Conservation (phyloP, 2,888 invertebrate genomes). For the Netelia inedita region DNA sequence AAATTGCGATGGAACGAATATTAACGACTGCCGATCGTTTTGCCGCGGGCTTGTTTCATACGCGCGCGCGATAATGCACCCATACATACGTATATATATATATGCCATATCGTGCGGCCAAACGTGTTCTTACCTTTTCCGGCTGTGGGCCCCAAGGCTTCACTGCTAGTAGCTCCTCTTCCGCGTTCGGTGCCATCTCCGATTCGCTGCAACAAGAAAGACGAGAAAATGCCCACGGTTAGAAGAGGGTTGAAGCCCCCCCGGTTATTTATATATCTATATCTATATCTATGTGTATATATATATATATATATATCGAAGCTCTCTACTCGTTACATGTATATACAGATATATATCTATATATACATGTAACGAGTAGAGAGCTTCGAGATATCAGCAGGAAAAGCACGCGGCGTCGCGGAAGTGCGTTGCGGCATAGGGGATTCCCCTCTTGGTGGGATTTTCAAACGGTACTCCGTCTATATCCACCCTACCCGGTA, state of each 20-base stretch:
- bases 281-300: not conserved
- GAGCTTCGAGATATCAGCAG: conserved; percentile 27
- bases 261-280: conserved; percentile 14
- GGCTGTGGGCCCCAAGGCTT: conserved; percentile 82
- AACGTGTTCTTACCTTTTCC: conserved; percentile 80
- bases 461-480: conserved; percentile 80
- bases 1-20: conserved; percentile 66
- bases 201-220: conserved; percentile 81
- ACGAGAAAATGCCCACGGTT: conserved; percentile 57
- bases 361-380: conserved; percentile 15
- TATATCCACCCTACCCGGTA: conserved; percentile 73
- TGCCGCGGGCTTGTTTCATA: conserved; percentile 28
- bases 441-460: conserved; percentile 73
- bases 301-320: not conserved
- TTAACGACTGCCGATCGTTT: conserved; percentile 70
- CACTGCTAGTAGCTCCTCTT: conserved; percentile 83
- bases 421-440: conserved; percentile 55
- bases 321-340: conserved; percentile 14
- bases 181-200: conserved; percentile 84
- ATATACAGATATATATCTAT: not conserved
- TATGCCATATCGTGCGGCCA: conserved; percentile 23
- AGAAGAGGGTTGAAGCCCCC: conserved; percentile 46
- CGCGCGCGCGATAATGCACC: conserved; percentile 56
- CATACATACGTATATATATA: conserved; percentile 47
- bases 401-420: conserved; percentile 53